Evolutionary conservation across 1,140 invertebrate genomes (phyloP), one percentile per base, ranked within the genome.

Genomic region (Zaprionus africanus): DNA sequence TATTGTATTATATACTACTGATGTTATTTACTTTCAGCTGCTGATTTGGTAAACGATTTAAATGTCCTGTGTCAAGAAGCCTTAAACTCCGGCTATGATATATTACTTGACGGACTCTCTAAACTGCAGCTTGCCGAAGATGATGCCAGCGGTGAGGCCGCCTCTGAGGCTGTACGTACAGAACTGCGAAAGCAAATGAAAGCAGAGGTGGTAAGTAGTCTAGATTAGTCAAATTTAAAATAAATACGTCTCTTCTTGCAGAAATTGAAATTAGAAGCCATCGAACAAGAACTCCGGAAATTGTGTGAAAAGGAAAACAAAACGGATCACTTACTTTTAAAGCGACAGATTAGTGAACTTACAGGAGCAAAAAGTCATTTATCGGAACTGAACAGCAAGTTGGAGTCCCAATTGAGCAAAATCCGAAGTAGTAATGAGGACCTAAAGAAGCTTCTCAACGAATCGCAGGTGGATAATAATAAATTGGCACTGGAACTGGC

Each of bases 11-110:
- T 22, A 22, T 22, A 22, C 2, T 1, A 22, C 22, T 22, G 2
- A 22, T 22, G 2, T 22, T 11, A 12, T 28, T 24, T 31, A 28
- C 7, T 28, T 28, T 28, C 26, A 83, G 85, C 85, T 28, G 7
- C 9, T 11, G 60, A 76, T 7, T 78, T 76, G 13, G 49, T 81
- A 0, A 57, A 54, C 49, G 81, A 86, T 24, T 56, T 91, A 1
- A 83, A 83, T n/a, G 7, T 31, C 4, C 19, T 63, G 5, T 78
- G 67, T 24, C 63, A 59, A 2, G 0, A 34, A 1, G 22, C 49
- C 0, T n/a, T 83, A 1, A 56, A 73, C 15, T 5, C n/a, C 1
- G 68, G 60, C 2, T 61, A 51, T 9, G 28, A 34, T 4, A 4
- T 71, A 0, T 17, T 85, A 13, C 51, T 54, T 9, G 62, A 81